phyloP scores from a whole-genome alignment of 2,888 invertebrate genomes.

The Caradrina kadenii region DNA sequence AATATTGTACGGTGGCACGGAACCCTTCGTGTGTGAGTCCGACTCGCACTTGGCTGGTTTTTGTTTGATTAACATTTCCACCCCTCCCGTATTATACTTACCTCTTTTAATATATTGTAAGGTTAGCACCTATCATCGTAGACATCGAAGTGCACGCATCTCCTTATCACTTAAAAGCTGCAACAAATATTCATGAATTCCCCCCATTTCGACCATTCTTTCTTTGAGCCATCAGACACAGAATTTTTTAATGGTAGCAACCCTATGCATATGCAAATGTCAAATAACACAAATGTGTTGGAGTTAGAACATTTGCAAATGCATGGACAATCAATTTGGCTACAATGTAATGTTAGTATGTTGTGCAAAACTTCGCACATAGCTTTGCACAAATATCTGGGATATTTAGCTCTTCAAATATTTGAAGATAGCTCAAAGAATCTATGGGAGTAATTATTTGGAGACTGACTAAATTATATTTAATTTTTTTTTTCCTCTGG shows the following conservation, averaged over 20 bases:
- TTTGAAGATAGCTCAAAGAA: slow-evolving; percentile 65
- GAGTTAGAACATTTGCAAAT: slow-evolving; percentile 16
- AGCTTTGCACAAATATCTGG: slow-evolving; percentile 53
- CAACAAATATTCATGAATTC: slow-evolving; percentile 90
- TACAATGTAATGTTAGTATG: neutral
- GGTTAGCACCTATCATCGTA: slow-evolving; percentile 80
- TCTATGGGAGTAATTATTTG: slow-evolving; percentile 37
- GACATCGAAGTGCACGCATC: slow-evolving; percentile 80
- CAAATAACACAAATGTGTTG: slow-evolving; percentile 15
- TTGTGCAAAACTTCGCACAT: slow-evolving; percentile 59
- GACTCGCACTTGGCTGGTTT: too few relatives aligned
- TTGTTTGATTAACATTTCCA: slow-evolving; percentile 53
- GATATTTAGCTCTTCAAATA: neutral
- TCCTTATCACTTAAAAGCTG: slow-evolving; percentile 88
- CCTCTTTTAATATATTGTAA: slow-evolving; percentile 76
- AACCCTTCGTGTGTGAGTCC: too few relatives aligned
- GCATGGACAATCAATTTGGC: slow-evolving; percentile 5
- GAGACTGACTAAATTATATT: slow-evolving; percentile 62
- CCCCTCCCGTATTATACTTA: slow-evolving; percentile 77
- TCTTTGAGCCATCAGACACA: slow-evolving; percentile 72
- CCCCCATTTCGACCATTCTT: slow-evolving; percentile 82
- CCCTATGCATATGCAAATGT: slow-evolving; percentile 22
- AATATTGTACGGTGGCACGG: too few relatives aligned
- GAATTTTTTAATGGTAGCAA: slow-evolving; percentile 14
- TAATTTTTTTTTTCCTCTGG: slow-evolving; percentile 6